Evolutionary conservation across 2,113 vertebrate genomes (phyloP), one percentile per base, ranked within the genome.

Genomic region (Nycticryphes semicollaris): DNA sequence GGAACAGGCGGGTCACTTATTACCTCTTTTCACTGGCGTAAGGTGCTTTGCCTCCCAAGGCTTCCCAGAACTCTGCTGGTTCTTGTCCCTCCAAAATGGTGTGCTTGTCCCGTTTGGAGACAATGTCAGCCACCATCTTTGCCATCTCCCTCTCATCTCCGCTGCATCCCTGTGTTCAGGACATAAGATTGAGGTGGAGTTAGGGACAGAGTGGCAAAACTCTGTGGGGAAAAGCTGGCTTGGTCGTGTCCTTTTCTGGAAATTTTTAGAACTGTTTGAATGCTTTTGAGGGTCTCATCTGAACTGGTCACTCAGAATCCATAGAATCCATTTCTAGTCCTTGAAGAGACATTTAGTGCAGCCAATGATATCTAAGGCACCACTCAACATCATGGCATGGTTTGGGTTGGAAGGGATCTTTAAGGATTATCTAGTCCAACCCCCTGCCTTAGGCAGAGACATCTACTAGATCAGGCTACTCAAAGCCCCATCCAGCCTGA

Each of bases 121-220:
- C 84, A 7, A 98, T 96, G 51, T 98, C 98, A 48, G 98, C 98
- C n/a, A 99, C 97, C 2, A 89, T 91, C 97, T 98, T 99, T 9
- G 98, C 99, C 98, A 99, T 99, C 96, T 98, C 97, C 57, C 99
- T 97, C 97, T 99, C 99, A 76, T 99, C 99, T 7, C 99, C 99
- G 0, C 98, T 99, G 98, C 99, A 99, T 39, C 99, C 99, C 99
- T 99, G 95, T 19, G 57, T 30, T 35, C 39, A 64, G 47, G 66
- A 73, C 7, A 47, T 39, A n/a, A 94, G 50, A 88, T 48, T 23
- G 41, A 70, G 69, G 11, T 22, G 30, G 20, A 72, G 25, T 73
- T 64, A 94, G 53, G 48, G 12, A 22, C 12, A 64, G 31, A 21
- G 56, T 68, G 53, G 48, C 15, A 77, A 76, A 93, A 89, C 5